A percentile compares a stretch with the other conserved stretches of the same genome.
These are phyloP conservation scores for Bujurquina vittata DNA, from an alignment of 2,113 vertebrate species.

Conservation along the genomic window DNA sequence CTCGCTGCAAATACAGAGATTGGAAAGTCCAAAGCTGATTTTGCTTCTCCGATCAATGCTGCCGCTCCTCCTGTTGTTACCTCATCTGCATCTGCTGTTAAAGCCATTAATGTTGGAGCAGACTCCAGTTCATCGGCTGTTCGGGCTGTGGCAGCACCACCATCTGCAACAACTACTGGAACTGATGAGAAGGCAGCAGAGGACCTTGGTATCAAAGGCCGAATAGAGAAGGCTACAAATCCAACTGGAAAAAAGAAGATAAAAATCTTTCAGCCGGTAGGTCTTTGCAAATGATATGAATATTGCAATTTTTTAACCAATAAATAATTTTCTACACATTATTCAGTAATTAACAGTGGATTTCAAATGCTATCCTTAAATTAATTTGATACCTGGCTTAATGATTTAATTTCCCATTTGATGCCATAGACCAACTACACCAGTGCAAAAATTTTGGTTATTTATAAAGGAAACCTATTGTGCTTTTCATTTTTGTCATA, in stretches of 20 bases:
- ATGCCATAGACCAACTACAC: neutral
- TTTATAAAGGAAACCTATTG: neutral
- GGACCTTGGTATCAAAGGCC: constrained; percentile 95
- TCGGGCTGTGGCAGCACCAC: neutral
- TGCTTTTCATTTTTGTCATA: neutral
- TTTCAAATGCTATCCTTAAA: neutral
- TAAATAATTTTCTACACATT: neutral
- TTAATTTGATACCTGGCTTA: neutral
- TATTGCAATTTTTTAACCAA: rapidly evolving
- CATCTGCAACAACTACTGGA: constrained; percentile 55
- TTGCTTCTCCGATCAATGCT: neutral
- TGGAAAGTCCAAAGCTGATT: constrained; percentile 62
- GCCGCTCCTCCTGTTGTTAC: neutral
- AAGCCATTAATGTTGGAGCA: constrained; percentile 23
- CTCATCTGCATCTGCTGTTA: constrained; percentile 6
- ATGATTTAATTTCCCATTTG: neutral
- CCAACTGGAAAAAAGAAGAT: constrained; percentile 98
- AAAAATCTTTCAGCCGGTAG: constrained; percentile 98
- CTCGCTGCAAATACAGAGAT: constrained; percentile 71
- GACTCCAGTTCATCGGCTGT: constrained; percentile 32
- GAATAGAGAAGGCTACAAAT: constrained; percentile 96
- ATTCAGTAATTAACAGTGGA: neutral
- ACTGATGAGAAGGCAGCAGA: constrained; percentile 82
- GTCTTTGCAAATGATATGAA: constrained; percentile 28
- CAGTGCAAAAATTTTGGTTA: neutral